Base-by-base conservation (phyloP, 2,113 vertebrate genomes). In the Taurulus bubalis region DNA sequence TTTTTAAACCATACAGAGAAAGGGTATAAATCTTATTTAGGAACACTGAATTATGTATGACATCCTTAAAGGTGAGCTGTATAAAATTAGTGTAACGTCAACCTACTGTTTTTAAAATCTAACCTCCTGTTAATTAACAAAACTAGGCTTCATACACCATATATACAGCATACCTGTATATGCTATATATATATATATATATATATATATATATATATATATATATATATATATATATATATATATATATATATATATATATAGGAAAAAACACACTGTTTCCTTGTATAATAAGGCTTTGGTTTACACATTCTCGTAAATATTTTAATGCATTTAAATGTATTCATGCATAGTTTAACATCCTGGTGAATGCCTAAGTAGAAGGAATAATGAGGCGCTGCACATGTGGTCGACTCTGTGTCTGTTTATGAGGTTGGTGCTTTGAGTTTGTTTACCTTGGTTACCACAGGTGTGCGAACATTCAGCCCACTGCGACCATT, bases 391-490 rank as follows among this genome's bases (percentile, higher is more conserved):
- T 88, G 75, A 90, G 79, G 59, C 8, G 28, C 68, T 14, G 49
- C 62, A 65, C 71, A 74, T 80, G 82, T 58, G 69, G 63, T 56
- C 14, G 32, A 40, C 36, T 24, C 15, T 24, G 55, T 51, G 68
- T 79, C 63, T 77, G 69, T 63, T 71, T 56, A 75, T 74, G 71
- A 36, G 24, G 55, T 58, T 36, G 3, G n/a, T 12, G 71, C 67
- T 82, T 32, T 32, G 4, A 49, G 49, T 26, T 55, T 79, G 77
- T 76, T 88, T 96, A 99, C 98, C 98, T 90, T 94, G 95, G 3
- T 90, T 78, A 0, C 97, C 98, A 59, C 98, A 99, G 2, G 96
- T 96, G 56, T 95, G 96, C 7, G 98, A 98, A 80, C 98, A 99
- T 24, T 95, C 92, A 0, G 95, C 96, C 98, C 98, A 99, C 3